Conservation (phyloP, 2,888 invertebrate genomes). For the Rhyacophila evoluta region DNA sequence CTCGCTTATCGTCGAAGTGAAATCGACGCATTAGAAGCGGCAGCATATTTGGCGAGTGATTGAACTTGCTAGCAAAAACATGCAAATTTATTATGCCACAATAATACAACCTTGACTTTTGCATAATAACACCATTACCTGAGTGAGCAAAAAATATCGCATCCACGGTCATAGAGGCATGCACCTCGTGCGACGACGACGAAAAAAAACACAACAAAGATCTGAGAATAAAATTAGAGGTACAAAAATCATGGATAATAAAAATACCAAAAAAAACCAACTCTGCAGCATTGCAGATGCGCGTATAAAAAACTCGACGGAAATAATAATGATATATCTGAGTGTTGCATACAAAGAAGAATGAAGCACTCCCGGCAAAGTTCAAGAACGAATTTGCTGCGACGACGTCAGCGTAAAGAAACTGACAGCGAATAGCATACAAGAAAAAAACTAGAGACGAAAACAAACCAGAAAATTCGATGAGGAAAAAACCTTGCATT, state of each 20-base stretch:
- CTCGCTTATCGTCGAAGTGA: conserved; percentile 31
- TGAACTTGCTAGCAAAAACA: conserved; percentile 53
- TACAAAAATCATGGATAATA: neutral
- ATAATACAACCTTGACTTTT: conserved; percentile 52
- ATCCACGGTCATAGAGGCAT: conserved; percentile 34
- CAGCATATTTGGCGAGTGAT: conserved; percentile 46
- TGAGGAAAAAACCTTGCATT: conserved; percentile 53
- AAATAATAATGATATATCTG: conserved; percentile 13
- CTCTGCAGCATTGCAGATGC: conserved; percentile 48
- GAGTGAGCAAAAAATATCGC: conserved; percentile 45
- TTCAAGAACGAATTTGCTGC: conserved; percentile 51
- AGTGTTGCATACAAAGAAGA: conserved; percentile 33
- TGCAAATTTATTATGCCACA: conserved; percentile 39
- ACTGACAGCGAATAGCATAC: conserved; percentile 34
- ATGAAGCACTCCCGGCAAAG: conserved; percentile 46
- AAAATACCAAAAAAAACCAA: conserved; percentile 39
- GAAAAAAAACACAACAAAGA: neutral
- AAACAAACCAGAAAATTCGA: conserved; percentile 45
- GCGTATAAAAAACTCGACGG: conserved; percentile 9
- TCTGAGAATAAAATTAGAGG: neutral
- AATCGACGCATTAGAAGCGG: conserved; percentile 39
- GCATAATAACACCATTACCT: conserved; percentile 44
- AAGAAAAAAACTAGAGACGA: conserved; percentile 40
- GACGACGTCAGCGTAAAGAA: conserved; percentile 43
- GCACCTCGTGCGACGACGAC: neutral